Conservation (phyloP, 2,113 vertebrate genomes). For the Mellivora capensis region DNA sequence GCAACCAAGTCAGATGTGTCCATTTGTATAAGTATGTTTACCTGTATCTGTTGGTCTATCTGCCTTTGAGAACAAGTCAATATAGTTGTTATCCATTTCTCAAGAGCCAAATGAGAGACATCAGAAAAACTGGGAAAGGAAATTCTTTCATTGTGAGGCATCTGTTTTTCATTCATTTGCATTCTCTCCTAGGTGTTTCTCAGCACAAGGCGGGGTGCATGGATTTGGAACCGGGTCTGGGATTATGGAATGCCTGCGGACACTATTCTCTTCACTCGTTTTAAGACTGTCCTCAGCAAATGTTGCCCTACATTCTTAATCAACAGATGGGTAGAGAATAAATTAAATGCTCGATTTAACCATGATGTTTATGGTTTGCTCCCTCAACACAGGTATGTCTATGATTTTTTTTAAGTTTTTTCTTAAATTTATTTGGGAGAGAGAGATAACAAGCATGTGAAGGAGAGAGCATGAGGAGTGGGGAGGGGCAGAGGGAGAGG, state of each 20-base stretch:
- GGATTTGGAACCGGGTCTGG: constrained; percentile 80
- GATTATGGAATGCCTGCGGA: constrained; percentile 82
- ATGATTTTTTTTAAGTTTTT: not conserved
- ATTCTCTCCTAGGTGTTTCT: constrained; percentile 77
- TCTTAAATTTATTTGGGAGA: not conserved
- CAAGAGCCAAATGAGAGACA: not conserved
- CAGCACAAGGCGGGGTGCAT: constrained; percentile 82
- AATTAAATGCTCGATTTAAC: constrained; percentile 79
- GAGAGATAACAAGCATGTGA: not conserved
- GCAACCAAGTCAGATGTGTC: not conserved
- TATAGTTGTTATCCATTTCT: not conserved
- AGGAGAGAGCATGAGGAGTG: no score
- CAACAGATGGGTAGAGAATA: constrained; percentile 75
- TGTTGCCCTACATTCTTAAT: constrained; percentile 71
- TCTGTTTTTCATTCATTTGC: not conserved
- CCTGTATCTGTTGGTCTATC: not conserved
- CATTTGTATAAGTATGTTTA: not conserved
- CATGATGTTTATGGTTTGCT: constrained; percentile 83
- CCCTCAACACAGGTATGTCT: constrained; percentile 80
- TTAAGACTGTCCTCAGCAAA: constrained; percentile 61
- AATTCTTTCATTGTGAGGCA: not conserved
- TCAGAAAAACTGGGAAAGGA: not conserved
- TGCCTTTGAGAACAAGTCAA: not conserved
- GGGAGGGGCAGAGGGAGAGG: no score
- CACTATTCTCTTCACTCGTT: constrained; percentile 78